phyloP scores from a whole-genome alignment of 2,113 vertebrate genomes.

The Prolemur simus region DNA sequence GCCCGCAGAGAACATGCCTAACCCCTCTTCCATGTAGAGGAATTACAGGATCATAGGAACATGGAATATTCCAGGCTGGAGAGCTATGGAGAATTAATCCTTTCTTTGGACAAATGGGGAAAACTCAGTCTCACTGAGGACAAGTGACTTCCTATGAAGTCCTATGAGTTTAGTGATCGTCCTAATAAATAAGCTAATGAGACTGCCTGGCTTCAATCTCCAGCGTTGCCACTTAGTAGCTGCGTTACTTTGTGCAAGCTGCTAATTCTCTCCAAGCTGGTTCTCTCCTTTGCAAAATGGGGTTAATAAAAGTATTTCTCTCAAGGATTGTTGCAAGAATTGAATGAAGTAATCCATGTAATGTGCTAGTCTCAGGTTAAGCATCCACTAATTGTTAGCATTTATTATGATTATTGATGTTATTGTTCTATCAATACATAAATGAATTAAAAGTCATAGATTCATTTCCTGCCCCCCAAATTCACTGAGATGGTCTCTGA shows the following conservation, averaged over 20 bases:
- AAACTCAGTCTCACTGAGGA: background rate
- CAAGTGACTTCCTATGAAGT: background rate
- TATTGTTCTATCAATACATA: background rate
- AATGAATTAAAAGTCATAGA: background rate
- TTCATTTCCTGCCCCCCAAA: background rate
- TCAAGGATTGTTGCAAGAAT: background rate
- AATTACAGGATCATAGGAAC: background rate
- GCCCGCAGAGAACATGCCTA: background rate
- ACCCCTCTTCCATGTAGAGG: background rate
- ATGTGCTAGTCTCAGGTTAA: background rate
- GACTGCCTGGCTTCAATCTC: background rate
- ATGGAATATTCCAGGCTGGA: background rate
- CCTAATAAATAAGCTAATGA: background rate
- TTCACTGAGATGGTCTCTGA: background rate
- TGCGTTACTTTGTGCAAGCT: background rate
- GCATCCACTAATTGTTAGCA: background rate
- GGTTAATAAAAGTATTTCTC: background rate
- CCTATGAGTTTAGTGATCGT: background rate
- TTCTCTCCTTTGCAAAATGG: background rate
- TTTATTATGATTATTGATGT: background rate
- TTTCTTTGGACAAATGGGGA: background rate
- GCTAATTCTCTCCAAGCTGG: background rate
- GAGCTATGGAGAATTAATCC: background rate
- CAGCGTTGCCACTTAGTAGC: background rate
- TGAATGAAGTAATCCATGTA: slow-evolving; percentile 14